phyloP scores from a whole-genome alignment of 2,888 invertebrate species.

The Noctua comes region DNA sequence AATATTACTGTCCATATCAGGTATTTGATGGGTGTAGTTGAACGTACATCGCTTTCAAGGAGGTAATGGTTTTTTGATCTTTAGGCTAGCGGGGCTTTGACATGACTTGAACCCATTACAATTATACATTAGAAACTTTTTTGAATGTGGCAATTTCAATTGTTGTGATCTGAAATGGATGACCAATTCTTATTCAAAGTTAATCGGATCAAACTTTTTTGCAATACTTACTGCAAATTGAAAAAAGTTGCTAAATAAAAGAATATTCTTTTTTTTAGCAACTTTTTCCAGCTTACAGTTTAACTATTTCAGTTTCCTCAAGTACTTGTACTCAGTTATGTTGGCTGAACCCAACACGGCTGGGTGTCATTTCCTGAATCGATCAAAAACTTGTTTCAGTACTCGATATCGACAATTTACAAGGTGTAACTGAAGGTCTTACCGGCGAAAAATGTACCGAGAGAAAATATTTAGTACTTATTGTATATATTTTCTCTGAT shows the following conservation, averaged over 20 bases:
- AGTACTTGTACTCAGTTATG: not conserved
- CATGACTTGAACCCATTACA: conserved; percentile 29
- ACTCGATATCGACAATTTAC: conserved; percentile 34
- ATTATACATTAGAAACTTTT: conserved; percentile 13
- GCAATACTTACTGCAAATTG: not conserved
- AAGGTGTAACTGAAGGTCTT: conserved; percentile 42
- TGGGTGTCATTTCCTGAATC: conserved; percentile 46
- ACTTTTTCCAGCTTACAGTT: conserved; percentile 1
- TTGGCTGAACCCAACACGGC: conserved; percentile 7
- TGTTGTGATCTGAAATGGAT: conserved; percentile 21
- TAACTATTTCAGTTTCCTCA: not conserved
- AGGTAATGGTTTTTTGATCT: not conserved
- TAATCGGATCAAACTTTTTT: conserved; percentile 25
- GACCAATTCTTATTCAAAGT: conserved; percentile 25
- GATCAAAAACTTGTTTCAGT: conserved; percentile 50
- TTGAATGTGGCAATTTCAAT: conserved; percentile 28
- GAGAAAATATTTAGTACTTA: not conserved
- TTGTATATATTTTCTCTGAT: not conserved
- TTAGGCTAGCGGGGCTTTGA: conserved; percentile 9
- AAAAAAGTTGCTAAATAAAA: no score
- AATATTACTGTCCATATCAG: conserved; percentile 22
- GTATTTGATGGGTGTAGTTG: not conserved
- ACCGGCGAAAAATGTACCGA: conserved; percentile 10
- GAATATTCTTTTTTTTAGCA: not conserved
- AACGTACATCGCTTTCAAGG: not conserved